Evolutionary conservation across 2,888 invertebrate genomes (phyloP).

Genomic region (Vanessa cardui): DNA sequence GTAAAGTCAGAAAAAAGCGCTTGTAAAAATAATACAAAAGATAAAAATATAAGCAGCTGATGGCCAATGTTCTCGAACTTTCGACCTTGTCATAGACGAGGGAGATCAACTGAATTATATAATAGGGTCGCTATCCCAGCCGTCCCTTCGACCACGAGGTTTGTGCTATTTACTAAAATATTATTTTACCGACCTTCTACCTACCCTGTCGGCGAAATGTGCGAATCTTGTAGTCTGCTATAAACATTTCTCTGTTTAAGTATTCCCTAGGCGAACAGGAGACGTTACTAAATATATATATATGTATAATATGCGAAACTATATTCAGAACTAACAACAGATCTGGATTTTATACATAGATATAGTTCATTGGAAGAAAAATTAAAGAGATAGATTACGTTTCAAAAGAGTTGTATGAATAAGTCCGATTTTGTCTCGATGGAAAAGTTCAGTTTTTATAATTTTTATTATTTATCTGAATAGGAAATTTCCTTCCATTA

Average conservation of each 20-base stretch:
- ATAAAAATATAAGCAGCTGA: constrained; percentile 28
- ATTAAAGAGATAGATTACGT: too few species aligned
- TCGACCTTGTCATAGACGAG: constrained; percentile 27
- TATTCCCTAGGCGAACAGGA: background rate
- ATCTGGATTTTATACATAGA: too few species aligned
- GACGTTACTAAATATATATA: background rate
- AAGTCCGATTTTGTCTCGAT: too few species aligned
- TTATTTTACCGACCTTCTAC: constrained; percentile 19
- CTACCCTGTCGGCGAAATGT: background rate
- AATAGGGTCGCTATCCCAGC: constrained; percentile 28
- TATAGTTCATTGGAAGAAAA: too few species aligned
- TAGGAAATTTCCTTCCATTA: too few species aligned
- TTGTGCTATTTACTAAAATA: constrained; percentile 14
- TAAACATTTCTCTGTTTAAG: background rate
- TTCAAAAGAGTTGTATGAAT: too few species aligned
- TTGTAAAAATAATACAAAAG: background rate
- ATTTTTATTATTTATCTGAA: too few species aligned
- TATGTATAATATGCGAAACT: too few species aligned
- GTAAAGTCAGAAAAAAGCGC: background rate
- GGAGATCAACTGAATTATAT: constrained; percentile 29
- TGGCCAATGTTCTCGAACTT: constrained; percentile 21
- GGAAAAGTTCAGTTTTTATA: too few species aligned
- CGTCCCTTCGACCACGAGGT: constrained; percentile 21
- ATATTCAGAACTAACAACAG: too few species aligned
- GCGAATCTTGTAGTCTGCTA: background rate